Base-by-base conservation (phyloP, 2,888 invertebrate species). In the Drosophila tripunctata region DNA sequence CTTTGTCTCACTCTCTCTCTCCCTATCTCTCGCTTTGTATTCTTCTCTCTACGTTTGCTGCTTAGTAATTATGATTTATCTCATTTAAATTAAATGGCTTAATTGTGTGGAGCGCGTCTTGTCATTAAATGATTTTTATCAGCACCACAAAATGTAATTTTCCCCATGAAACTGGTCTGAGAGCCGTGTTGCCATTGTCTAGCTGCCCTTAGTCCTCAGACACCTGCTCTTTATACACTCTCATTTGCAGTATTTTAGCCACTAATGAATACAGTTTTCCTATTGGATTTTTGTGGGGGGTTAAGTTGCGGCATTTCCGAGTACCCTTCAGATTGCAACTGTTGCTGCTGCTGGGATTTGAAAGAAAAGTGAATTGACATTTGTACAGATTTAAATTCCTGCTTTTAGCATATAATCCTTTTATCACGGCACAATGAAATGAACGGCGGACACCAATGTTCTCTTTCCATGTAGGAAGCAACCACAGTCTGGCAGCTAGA, bases 111-210 rank as follows among this genome's bases (percentile, higher is more conserved):
- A 60, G 63, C 72, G 51, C 75, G 68, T 80, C 75, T 77, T 88
- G 81, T 87, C 88, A 88, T 84, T 88, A 84, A 88, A 84, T 84
- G 87, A 84, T 84, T 88, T 87, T 87, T 88, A 88, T 84, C 83
- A 87, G 66, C 67, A 33, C 64, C 52, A 69, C 64, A 68, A 84
- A 84, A 80, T 68, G 67, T 62, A 78, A 70, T 73, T 87, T 67
- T 41, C 63, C 47, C 33, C 58, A 41, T 44, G 50, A 44, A 51
- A 19, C n/a, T 51, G 40, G 27, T 14, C 10, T 7, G 35, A 22
- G 41, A 8, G n/a, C 17, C 14, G 17, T 15, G 6, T 19, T 5
- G 30, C 45, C 43, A 47, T 71, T 71, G 76, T 75, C 58, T 47
- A 31, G 45, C n/a, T 56, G 31, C 43, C 22, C 43, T 33, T 21